phyloP scores from a whole-genome alignment of 2,888 invertebrate genomes.

The Ormyrus labotus region DNA sequence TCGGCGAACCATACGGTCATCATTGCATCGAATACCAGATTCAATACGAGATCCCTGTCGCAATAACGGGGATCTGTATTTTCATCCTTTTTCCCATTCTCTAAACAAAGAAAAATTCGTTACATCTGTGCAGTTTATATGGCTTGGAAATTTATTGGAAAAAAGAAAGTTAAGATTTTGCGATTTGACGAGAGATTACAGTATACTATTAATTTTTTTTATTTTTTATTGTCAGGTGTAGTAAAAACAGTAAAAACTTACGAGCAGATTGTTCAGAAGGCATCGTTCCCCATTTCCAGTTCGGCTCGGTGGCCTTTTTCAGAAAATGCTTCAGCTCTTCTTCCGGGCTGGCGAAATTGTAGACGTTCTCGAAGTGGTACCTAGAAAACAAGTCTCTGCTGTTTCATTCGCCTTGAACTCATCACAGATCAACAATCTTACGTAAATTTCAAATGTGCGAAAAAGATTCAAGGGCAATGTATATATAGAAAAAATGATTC shows the following conservation, averaged over 20 bases:
- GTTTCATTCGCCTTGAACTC: conserved; percentile 43
- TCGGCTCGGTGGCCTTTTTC: conserved; percentile 86
- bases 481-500: neutral
- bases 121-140: neutral
- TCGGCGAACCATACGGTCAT: conserved; percentile 92
- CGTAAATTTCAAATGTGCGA: conserved; percentile 21
- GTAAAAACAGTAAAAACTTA: conserved; percentile 26
- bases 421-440: conserved; percentile 9
- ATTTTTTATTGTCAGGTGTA: too few species aligned
- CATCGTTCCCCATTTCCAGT: conserved; percentile 85
- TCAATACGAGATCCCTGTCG: conserved; percentile 90
- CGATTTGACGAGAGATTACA: too few species aligned
- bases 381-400: conserved; percentile 73
- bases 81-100: conserved; percentile 49
- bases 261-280: conserved; percentile 52
- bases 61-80: conserved; percentile 79
- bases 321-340: conserved; percentile 88
- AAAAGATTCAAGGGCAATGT: neutral
- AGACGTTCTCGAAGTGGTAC: conserved; percentile 86
- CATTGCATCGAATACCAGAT: conserved; percentile 91
- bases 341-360: conserved; percentile 84
- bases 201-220: too few species aligned
- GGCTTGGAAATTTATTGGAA: too few species aligned
- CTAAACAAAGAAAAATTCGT: conserved; percentile 19
- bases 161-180: too few species aligned